Conservation (phyloP, 2,113 vertebrate species). For the Ceuthmochares aereus region DNA sequence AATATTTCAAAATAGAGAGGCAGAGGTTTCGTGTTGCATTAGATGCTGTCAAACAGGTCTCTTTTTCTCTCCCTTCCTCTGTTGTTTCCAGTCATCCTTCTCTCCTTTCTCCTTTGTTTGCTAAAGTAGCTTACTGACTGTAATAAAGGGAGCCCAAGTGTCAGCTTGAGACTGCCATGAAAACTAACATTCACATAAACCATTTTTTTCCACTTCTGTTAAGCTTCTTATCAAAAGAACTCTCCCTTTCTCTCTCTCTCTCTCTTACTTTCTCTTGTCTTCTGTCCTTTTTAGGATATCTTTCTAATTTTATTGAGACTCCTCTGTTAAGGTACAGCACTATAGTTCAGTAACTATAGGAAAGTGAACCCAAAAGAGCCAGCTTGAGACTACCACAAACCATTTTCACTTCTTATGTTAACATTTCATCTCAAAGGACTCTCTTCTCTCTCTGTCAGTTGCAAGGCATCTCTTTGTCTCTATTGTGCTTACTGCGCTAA, state of each 20-base stretch:
- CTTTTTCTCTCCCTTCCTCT: constrained; percentile 30
- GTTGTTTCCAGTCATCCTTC: constrained; percentile 73
- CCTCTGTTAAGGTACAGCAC: constrained; percentile 77
- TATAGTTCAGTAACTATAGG: constrained; percentile 81
- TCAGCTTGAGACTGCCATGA: constrained; percentile 75
- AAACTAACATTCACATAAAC: constrained; percentile 80
- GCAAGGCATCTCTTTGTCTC: constrained; percentile 83
- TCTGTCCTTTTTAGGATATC: constrained; percentile 78
- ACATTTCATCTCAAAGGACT: constrained; percentile 85
- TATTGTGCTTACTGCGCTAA: constrained; percentile 77
- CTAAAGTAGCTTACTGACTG: constrained; percentile 77
- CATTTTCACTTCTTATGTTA: constrained; percentile 83
- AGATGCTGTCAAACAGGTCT: constrained; percentile 57
- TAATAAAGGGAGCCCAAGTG: constrained; percentile 75
- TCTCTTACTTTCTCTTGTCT: constrained; percentile 63
- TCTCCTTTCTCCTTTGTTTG: constrained; percentile 70
- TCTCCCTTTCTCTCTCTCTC: neutral
- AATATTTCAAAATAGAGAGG: neutral
- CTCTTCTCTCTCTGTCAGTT: constrained; percentile 80
- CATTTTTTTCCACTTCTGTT: constrained; percentile 80
- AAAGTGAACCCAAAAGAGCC: constrained; percentile 83
- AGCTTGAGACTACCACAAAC: constrained; percentile 80
- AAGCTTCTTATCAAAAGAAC: constrained; percentile 79
- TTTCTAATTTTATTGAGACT: constrained; percentile 85
- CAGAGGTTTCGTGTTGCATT: constrained; percentile 50